phyloP scores from a whole-genome alignment of 2,113 vertebrate genomes.

The Corvus cornix region DNA sequence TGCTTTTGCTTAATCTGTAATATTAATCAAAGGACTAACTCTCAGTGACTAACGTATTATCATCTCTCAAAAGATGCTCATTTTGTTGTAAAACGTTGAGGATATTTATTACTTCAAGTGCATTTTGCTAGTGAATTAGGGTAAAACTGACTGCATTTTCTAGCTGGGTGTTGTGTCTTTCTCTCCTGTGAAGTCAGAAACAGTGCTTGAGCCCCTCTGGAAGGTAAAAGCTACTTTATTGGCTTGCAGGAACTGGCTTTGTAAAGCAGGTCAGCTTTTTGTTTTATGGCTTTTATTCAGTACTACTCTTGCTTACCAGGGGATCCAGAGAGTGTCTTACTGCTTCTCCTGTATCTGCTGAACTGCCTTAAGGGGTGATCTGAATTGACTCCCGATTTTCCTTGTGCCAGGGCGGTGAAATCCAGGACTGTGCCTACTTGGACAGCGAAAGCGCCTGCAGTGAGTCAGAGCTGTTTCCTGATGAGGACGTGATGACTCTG shows the following conservation, averaged over 20 bases:
- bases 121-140: not conserved
- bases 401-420: constrained; percentile 72
- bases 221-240: not conserved
- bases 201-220: not conserved
- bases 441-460: constrained; percentile 79
- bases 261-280: not conserved
- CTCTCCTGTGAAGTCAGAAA: not conserved
- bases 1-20: not conserved
- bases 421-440: constrained; percentile 71
- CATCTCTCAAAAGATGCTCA: not conserved
- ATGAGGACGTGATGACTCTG: constrained; percentile 80
- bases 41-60: not conserved
- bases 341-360: not conserved
- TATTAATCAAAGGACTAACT: not conserved
- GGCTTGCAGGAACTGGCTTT: not conserved
- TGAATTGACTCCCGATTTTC: not conserved
- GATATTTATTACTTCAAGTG: not conserved
- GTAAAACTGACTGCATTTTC: not conserved
- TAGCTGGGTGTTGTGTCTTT: not conserved
- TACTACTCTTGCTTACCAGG: not conserved
- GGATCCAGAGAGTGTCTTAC: not conserved
- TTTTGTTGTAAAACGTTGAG: not conserved
- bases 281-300: not conserved
- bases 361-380: not conserved
- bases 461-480: constrained; percentile 77